Conservation (phyloP, 2,888 invertebrate genomes). For the Dioctria linearis region DNA sequence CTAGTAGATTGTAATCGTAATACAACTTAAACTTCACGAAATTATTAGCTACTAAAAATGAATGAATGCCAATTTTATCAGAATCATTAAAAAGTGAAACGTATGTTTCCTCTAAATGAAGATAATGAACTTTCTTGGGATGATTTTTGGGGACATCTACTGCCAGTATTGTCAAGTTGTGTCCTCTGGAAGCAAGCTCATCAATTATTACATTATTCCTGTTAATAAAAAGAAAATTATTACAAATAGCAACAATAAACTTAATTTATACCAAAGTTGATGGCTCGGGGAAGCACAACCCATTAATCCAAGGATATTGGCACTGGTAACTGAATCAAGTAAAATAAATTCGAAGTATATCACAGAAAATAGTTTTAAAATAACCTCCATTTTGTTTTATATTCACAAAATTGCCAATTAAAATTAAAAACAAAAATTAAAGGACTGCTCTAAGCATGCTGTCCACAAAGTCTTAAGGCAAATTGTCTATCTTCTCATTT, state of each 20-base stretch:
- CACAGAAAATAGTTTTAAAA: not conserved
- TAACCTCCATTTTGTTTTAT: not conserved
- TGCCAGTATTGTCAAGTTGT: constrained; percentile 59
- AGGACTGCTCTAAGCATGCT: no score
- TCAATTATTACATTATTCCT: constrained; percentile 57
- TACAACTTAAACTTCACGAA: constrained; percentile 44
- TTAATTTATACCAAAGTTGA: constrained; percentile 49
- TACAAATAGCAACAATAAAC: not conserved
- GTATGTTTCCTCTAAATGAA: constrained; percentile 56
- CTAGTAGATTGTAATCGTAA: constrained; percentile 53
- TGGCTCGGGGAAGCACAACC: constrained; percentile 51
- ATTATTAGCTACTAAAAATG: not conserved
- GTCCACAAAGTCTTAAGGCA: no score
- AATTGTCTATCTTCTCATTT: no score
- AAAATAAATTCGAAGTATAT: not conserved
- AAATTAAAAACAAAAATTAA: no score
- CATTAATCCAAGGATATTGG: constrained; percentile 54
- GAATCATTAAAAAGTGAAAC: constrained; percentile 7
- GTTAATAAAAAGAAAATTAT: not conserved
- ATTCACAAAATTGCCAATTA: no score
- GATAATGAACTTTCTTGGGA: constrained; percentile 56
- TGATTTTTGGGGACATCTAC: constrained; percentile 48
- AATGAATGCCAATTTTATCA: not conserved
- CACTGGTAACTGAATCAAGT: constrained; percentile 8
- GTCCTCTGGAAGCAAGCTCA: constrained; percentile 57